Evolutionary conservation across 1,140 invertebrate genomes (phyloP).

Genomic region (Drosophila malerkotliana): DNA sequence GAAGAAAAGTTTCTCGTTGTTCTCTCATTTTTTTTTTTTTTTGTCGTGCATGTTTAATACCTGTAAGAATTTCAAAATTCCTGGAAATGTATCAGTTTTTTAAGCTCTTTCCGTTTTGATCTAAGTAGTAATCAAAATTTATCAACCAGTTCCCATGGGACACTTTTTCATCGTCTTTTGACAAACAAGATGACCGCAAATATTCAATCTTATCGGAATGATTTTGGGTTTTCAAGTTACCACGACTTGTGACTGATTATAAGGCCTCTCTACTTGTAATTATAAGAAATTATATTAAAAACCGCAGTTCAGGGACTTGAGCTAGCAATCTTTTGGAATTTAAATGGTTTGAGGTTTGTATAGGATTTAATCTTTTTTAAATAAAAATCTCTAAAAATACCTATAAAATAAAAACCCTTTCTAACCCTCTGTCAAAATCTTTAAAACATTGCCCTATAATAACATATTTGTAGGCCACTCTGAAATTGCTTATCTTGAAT

Average conservation of each 20-base stretch:
- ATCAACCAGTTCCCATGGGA: constrained; percentile 17
- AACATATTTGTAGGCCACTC: constrained; percentile 1
- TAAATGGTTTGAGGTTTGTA: too few species aligned
- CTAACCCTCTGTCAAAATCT: too few species aligned
- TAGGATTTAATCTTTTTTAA: too few species aligned
- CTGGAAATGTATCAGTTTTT: constrained; percentile 31
- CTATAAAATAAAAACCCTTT: too few species aligned
- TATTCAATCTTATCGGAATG: constrained; percentile 43
- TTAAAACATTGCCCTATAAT: too few species aligned
- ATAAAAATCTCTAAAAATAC: too few species aligned
- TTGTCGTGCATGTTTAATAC: neutral
- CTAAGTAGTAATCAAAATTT: constrained; percentile 3
- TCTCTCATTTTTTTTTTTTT: constrained; percentile 8
- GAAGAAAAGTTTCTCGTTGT: constrained; percentile 4
- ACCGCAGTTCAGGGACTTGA: constrained; percentile 23
- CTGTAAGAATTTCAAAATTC: constrained; percentile 12
- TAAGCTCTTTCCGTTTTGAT: constrained; percentile 1
- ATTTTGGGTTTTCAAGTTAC: constrained; percentile 28
- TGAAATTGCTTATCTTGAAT: constrained; percentile 17
- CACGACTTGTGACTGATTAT: constrained; percentile 12
- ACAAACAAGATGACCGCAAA: constrained; percentile 42
- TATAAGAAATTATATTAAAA: constrained; percentile 26
- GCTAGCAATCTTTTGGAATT: too few species aligned
- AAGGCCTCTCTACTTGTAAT: constrained; percentile 19
- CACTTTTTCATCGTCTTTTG: neutral